These are phyloP conservation scores for Poeciliopsis occidentalis DNA, from an alignment of 2,113 vertebrate species.

Conservation along the genomic window DNA sequence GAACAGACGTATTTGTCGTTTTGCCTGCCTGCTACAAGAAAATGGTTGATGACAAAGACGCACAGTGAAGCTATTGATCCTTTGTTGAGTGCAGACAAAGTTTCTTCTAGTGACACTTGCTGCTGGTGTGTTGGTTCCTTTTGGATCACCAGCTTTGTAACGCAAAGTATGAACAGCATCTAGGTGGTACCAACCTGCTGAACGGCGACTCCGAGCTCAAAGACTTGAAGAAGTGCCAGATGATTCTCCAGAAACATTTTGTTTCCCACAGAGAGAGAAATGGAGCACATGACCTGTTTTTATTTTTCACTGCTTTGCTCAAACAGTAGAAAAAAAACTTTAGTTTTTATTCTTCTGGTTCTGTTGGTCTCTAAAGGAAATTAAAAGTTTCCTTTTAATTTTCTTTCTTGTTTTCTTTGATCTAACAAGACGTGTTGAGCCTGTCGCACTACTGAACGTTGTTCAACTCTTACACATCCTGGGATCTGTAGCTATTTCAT, in stretches of 20 bases:
- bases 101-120: not conserved
- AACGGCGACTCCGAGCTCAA: constrained; percentile 24
- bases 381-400: not conserved
- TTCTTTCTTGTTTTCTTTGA: constrained; percentile 1
- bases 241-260: constrained; percentile 2
- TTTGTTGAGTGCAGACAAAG: constrained; percentile 12
- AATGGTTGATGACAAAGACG: constrained; percentile 16
- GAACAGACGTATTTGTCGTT: constrained; percentile 33
- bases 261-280: constrained; percentile 20
- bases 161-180: constrained; percentile 1
- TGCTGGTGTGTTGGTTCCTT: constrained; percentile 12
- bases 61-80: not conserved
- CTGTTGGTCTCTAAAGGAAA: constrained; percentile 10
- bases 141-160: constrained; percentile 5
- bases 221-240: constrained; percentile 35
- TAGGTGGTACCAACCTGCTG: constrained; percentile 20
- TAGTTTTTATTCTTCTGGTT: not conserved
- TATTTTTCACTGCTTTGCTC: not conserved
- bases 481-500: constrained; percentile 2
- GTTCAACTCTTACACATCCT: not conserved
- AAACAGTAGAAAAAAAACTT: not conserved
- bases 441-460: not conserved
- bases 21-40: constrained; percentile 17
- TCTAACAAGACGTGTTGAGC: constrained; percentile 13
- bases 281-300: not conserved